Evolutionary conservation across 2,888 invertebrate genomes (phyloP), one percentile per base, ranked within the genome.

Genomic region (Perizoma flavofasciatum): DNA sequence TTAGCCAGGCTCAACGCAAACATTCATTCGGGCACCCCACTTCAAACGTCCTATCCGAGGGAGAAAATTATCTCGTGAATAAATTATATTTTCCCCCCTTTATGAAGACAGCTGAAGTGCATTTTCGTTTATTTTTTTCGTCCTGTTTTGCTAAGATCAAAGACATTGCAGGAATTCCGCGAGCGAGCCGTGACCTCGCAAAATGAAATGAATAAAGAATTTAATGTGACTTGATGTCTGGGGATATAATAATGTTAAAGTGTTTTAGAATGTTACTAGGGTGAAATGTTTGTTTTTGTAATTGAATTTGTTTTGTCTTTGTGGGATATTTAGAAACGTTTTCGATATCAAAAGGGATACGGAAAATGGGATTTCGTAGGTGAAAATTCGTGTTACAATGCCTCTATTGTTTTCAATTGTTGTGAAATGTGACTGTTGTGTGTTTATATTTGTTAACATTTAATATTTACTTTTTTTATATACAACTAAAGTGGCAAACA

Each of bases 31-130:
- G 79, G 77, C 75, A 73, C 86, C 85, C 85, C 76, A 81, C 85
- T 86, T 83, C 82, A 85, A 88, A 82, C 82, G 82, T 65, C 49
- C 74, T 85, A 78, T 82, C 82, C 81, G 86, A 86, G 85, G 84
- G 84, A 90, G 91, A 88, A 90, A 91, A 92, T 91, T 92, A 91
- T 92, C 90, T 89, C 86, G 82, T 92, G 91, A 92, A 92, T 92
- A 92, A 92, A 91, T 92, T 90, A 92, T 90, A 89, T 89, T 89
- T 83, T 83, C 85, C 81, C 61, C 88, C 88, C 85, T 88, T 89
- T 88, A 91, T 90, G 86, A 91, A 91, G 91, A 90, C 89, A 85
- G 85, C 80, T 87, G 83, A 85, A 91, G 89, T 92, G 90, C 91
- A 89, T 91, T 92, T 90, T 86, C 83, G 85, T 85, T 82, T 86